phyloP scores from a whole-genome alignment of 2,888 invertebrate species.

The Yponomeuta sedellus region DNA sequence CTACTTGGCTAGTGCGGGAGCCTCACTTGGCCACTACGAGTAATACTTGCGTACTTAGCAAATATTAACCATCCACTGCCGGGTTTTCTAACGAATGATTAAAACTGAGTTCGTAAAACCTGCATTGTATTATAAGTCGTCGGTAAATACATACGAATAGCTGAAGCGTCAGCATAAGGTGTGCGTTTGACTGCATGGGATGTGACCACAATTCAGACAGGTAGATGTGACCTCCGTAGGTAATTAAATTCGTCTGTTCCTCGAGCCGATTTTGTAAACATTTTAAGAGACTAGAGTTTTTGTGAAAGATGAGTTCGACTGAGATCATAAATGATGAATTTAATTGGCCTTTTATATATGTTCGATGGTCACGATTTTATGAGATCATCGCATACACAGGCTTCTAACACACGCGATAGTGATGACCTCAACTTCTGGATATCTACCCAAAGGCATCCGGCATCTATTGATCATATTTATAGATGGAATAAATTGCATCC shows the following conservation, averaged over 20 bases:
- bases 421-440: neutral
- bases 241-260: neutral
- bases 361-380: slow-evolving; percentile 9
- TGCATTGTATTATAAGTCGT: too few relatives aligned
- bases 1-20: neutral
- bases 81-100: too few relatives aligned
- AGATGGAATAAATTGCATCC: too few relatives aligned
- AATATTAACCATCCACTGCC: too few relatives aligned
- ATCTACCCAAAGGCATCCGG: neutral
- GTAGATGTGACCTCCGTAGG: neutral
- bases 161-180: too few relatives aligned
- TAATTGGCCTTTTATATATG: neutral
- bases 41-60: too few relatives aligned
- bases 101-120: too few relatives aligned
- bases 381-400: neutral
- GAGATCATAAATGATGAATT: neutral
- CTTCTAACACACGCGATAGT: neutral
- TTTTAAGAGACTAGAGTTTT: neutral
- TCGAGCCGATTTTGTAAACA: neutral
- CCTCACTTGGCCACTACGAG: too few relatives aligned
- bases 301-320: neutral
- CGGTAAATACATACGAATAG: too few relatives aligned
- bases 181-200: neutral
- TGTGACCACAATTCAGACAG: too few relatives aligned
- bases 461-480: too few relatives aligned